phyloP scores from a whole-genome alignment of 2,797 vertebrate genomes.

The Melanogrammus aeglefinus region DNA sequence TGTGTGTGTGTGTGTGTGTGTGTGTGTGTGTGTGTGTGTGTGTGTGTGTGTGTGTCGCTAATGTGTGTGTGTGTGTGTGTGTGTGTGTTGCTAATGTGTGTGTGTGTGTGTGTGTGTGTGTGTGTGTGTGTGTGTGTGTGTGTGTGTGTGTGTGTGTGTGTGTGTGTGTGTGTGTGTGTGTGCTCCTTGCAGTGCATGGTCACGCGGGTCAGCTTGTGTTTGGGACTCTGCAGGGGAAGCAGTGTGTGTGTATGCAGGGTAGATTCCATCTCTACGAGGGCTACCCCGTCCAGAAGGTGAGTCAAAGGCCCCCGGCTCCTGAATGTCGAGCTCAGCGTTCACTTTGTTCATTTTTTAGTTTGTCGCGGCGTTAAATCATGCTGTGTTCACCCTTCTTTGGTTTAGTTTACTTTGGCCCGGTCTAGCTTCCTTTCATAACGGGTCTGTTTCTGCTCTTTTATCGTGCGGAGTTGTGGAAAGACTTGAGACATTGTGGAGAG shows the following conservation, averaged over 20 bases:
- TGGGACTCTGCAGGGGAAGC: constrained; percentile 77
- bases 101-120: not conserved
- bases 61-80: too few species aligned
- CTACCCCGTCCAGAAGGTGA: constrained; percentile 83
- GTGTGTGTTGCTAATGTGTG: too few species aligned
- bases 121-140: constrained; percentile 7
- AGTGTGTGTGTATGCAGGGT: constrained; percentile 87
- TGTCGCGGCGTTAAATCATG: not conserved
- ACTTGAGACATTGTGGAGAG: too few species aligned
- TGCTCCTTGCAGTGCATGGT: constrained; percentile 72
- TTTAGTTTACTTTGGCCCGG: too few species aligned
- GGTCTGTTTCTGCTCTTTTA: too few species aligned
- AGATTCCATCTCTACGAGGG: constrained; percentile 88
- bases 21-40: not conserved
- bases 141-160: not conserved
- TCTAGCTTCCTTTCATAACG: too few species aligned
- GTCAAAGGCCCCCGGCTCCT: not conserved
- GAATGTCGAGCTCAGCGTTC: not conserved
- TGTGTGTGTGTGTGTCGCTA: not conserved
- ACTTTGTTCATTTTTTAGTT: not conserved
- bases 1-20: not conserved
- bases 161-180: constrained; percentile 9
- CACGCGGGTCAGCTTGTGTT: constrained; percentile 84
- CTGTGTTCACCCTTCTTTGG: too few species aligned
- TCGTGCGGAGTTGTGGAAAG: too few species aligned